Conservation (phyloP, 2,888 invertebrate genomes). For the Lingula anatina region DNA sequence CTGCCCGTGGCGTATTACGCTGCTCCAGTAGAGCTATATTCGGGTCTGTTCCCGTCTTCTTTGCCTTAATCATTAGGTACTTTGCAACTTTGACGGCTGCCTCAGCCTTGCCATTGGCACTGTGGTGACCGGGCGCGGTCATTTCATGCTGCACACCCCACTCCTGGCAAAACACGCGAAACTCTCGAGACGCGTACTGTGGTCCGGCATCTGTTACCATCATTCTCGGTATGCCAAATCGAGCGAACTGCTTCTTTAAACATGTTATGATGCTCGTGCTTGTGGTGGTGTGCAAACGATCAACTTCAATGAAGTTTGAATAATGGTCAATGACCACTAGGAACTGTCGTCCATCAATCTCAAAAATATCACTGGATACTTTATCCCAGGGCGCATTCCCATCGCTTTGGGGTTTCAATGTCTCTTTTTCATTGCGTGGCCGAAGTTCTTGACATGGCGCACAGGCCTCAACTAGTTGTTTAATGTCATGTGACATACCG, state of each 20-base stretch:
- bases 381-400: slow-evolving; percentile 5
- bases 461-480: not conserved
- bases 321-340: not conserved
- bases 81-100: slow-evolving; percentile 12
- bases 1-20: slow-evolving; percentile 13
- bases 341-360: slow-evolving; percentile 2
- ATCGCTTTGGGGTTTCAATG: not conserved
- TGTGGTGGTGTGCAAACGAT: not conserved
- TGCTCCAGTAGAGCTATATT: slow-evolving; percentile 12
- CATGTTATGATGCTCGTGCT: not conserved
- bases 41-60: slow-evolving; percentile 7
- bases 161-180: not conserved
- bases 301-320: slow-evolving; percentile 2
- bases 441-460: not conserved
- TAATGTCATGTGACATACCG: not conserved
- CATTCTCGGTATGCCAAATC: not conserved
- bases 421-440: not conserved
- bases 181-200: not conserved
- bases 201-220: not conserved
- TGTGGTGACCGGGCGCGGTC: not conserved
- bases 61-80: slow-evolving; percentile 9
- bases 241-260: not conserved
- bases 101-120: no score
- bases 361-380: slow-evolving; percentile 3
- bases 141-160: not conserved